Percentiles rank a stretch among this genome's conserved stretches.
Evolutionary conservation across 2,113 vertebrate species (phyloP).

Genomic region (Bufo gargarizans): DNA sequence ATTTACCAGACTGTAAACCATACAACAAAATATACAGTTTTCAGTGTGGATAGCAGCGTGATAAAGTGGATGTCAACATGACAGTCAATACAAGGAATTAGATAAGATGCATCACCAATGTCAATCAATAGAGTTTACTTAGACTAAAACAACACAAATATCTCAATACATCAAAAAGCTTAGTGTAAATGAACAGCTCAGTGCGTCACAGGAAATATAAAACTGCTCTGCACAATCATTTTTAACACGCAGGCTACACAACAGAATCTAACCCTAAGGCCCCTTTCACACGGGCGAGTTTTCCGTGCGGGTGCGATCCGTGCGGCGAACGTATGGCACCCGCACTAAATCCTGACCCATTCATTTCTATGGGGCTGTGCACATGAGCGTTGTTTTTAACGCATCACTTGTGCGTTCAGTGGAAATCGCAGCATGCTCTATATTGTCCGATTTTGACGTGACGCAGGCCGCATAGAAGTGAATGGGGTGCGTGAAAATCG

Average conservation of each 20-base stretch:
- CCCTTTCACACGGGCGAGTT: no score
- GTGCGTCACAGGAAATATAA: neutral
- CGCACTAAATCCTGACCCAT: no score
- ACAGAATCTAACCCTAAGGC: neutral
- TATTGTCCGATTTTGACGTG: no score
- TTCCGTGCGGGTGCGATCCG: no score
- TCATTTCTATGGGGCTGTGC: no score
- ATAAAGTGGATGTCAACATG: constrained; percentile 8
- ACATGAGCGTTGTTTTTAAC: no score
- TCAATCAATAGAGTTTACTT: neutral
- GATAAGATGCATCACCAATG: neutral
- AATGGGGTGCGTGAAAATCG: no score
- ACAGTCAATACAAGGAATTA: neutral
- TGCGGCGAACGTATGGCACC: no score
- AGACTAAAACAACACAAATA: neutral
- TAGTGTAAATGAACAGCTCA: neutral
- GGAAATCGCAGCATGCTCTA: no score
- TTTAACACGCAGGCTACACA: neutral
- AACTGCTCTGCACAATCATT: neutral
- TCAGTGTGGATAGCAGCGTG: neutral
- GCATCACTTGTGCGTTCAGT: no score
- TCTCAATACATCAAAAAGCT: neutral
- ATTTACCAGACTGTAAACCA: neutral
- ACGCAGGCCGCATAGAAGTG: no score
- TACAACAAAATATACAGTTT: neutral